Conservation (phyloP, 2,888 invertebrate species). For the Ganaspis brasiliensis region DNA sequence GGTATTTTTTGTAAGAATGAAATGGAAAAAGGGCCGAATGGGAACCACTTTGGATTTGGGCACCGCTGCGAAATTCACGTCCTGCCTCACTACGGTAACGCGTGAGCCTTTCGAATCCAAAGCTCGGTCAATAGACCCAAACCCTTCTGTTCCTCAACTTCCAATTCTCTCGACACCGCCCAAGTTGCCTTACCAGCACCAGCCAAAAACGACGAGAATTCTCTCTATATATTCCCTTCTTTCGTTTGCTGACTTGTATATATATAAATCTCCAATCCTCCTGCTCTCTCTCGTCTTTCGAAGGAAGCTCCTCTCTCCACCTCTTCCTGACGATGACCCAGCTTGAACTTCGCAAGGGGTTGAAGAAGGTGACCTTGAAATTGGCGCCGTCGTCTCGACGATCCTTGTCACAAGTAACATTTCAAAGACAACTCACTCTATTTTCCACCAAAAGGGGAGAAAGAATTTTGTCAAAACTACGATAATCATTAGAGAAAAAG, state of each 20-base stretch:
- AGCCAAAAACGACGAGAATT: neutral
- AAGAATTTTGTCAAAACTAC: slow-evolving; percentile 10
- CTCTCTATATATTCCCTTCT: slow-evolving; percentile 32
- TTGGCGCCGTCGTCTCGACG: slow-evolving; percentile 50
- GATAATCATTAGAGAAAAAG: neutral
- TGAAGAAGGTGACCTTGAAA: slow-evolving; percentile 71
- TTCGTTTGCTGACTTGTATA: slow-evolving; percentile 30
- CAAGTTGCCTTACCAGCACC: slow-evolving; percentile 1
- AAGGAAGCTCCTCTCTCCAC: neutral
- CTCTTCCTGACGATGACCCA: slow-evolving; percentile 18
- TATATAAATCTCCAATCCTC: slow-evolving; percentile 50
- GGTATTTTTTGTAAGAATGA: neutral
- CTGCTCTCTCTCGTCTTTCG: slow-evolving; percentile 1
- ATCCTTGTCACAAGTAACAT: slow-evolving; percentile 3
- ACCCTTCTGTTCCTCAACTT: slow-evolving; percentile 52
- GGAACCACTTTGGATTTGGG: slow-evolving; percentile 59
- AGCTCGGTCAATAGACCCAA: slow-evolving; percentile 75
- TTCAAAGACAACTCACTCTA: neutral
- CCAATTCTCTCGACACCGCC: slow-evolving; percentile 36
- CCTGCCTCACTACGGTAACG: slow-evolving; percentile 78
- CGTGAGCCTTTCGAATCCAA: slow-evolving; percentile 75
- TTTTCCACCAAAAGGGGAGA: neutral
- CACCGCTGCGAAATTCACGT: slow-evolving; percentile 67
- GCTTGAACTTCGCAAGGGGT: slow-evolving; percentile 67
- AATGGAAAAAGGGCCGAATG: slow-evolving; percentile 46